phyloP scores from a whole-genome alignment of 2,113 vertebrate species.

The Morone saxatilis region DNA sequence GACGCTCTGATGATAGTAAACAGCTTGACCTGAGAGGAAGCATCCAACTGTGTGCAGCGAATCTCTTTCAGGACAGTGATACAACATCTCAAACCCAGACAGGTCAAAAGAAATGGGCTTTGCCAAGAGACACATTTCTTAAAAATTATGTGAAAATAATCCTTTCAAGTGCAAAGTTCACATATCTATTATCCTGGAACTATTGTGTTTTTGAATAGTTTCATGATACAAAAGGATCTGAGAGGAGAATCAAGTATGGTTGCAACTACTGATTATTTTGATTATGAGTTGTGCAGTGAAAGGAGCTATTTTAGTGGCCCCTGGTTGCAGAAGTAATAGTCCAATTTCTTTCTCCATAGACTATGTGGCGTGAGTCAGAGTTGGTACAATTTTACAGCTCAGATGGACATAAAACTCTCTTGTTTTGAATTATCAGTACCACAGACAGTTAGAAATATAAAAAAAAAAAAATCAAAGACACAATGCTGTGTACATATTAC shows the following conservation, averaged over 20 bases:
- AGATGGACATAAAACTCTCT: neutral
- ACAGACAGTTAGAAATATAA: too few species aligned
- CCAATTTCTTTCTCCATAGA: neutral
- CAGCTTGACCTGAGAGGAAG: constrained; percentile 6
- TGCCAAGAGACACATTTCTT: neutral
- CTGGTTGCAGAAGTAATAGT: neutral
- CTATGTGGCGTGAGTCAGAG: neutral
- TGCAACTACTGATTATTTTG: neutral
- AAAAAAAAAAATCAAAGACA: neutral
- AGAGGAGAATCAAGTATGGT: neutral
- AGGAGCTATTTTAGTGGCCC: neutral
- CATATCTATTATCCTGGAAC: neutral
- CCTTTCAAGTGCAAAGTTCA: neutral
- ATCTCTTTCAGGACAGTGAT: constrained; percentile 10
- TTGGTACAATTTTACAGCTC: neutral
- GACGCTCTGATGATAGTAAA: neutral
- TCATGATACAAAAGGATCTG: neutral
- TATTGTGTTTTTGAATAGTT: neutral
- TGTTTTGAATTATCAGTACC: too few species aligned
- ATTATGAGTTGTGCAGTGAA: neutral
- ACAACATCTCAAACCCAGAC: neutral
- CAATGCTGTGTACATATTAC: neutral
- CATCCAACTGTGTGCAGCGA: neutral
- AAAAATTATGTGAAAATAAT: neutral
- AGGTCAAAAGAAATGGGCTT: neutral